Base-by-base conservation (phyloP, 1,140 invertebrate species). In the Saccostrea glomerata region DNA sequence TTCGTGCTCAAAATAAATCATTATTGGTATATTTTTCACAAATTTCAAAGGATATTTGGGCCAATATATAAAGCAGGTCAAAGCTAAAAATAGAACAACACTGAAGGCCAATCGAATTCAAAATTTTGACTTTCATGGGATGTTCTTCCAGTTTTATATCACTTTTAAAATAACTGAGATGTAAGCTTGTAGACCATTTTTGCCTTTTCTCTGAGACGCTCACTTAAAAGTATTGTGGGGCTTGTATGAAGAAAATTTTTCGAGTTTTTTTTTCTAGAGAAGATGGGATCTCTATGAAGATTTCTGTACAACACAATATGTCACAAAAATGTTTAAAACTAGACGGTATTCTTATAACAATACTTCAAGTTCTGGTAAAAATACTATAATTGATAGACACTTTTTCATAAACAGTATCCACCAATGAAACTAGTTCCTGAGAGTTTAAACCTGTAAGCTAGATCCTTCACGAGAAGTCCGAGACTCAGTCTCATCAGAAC, bases 171-270 rank as follows among this genome's bases (percentile, higher is more conserved):
- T 36, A 36, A 1, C 2, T 36, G 30, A 36, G 30, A 36, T 36
- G 30, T 36, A 36, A 36, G 30, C 30, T 36, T 36, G 30, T 36
- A 2, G 30, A 36, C 30, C 30, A 36, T 36, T 36, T 36, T 36
- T 36, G 30, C 30, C 30, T 36, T 36, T 36, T 36, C 30, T 36
- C 30, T 36, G 30, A 36, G 30, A 36, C 30, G 30, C 30, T 36
- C 30, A 36, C 30, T 36, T 36, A 36, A 36, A 36, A n/a, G 89
- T 90, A n/a, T 90, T 88, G 70, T 88, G 87, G 6, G 87, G 87
- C 47, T 90, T 89, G 70, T 91, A 91, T 25, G 87, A 83, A 15
- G 90, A 91, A 83, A 86, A 90, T 15, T 87, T 87, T 20, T 77
- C 40, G n/a, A 3, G 17, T 54, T 58, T 88, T 47, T 25, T 85